phyloP scores from a whole-genome alignment of 2,888 invertebrate species.

The Pedicia rivosa region DNA sequence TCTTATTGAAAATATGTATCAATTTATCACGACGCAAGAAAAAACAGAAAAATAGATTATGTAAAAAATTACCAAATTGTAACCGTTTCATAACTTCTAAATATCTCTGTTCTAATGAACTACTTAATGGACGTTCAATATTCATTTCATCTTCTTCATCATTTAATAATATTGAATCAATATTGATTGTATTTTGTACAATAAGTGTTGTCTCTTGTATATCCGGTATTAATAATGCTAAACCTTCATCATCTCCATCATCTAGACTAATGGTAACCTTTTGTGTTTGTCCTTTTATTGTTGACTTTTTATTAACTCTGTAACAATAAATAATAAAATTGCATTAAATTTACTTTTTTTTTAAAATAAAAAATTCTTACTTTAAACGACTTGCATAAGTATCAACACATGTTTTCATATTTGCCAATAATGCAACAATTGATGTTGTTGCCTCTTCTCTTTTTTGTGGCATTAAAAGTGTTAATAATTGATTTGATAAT shows the following conservation, averaged over 20 bases:
- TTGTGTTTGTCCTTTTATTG: constrained; percentile 29
- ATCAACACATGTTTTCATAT: constrained; percentile 84
- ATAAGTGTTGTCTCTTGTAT: constrained; percentile 46
- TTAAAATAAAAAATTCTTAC: constrained; percentile 29
- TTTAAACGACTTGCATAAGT: constrained; percentile 76
- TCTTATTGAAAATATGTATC: too few relatives aligned
- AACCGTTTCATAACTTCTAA: constrained; percentile 74
- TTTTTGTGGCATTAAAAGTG: constrained; percentile 44
- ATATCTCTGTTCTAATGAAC: constrained; percentile 59
- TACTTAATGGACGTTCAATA: constrained; percentile 34
- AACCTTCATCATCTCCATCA: constrained; percentile 74
- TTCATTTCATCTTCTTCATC: constrained; percentile 18
- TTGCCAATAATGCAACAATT: constrained; percentile 60
- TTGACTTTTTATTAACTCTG: constrained; percentile 47
- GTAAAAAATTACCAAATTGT: too few relatives aligned
- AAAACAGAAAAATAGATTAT: too few relatives aligned
- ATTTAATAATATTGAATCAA: constrained; percentile 16
- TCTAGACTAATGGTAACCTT: constrained; percentile 35
- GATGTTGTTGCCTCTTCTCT: constrained; percentile 36
- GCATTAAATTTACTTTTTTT: background rate
- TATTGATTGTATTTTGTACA: constrained; percentile 27
- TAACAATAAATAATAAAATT: constrained; percentile 17
- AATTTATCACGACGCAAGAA: too few relatives aligned
- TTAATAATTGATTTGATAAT: constrained; percentile 40
- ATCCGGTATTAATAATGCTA: constrained; percentile 77